Percentiles rank a stretch among this genome's conserved stretches.
Evolutionary conservation across 2,113 vertebrate species (phyloP).

Genomic region (Hoplias malabaricus): DNA sequence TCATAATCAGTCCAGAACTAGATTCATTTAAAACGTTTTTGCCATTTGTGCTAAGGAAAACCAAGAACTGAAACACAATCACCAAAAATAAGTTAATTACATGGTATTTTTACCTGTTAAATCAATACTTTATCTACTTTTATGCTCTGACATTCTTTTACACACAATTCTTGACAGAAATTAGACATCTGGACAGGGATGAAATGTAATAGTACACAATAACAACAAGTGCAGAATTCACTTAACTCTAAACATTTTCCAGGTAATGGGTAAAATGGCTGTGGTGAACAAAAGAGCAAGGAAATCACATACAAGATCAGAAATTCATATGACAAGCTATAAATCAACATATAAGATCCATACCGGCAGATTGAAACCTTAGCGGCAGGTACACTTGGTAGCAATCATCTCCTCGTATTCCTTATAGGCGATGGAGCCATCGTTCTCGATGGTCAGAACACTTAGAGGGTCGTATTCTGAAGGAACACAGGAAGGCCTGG

Average conservation of each 20-base stretch:
- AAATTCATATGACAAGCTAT: conserved; percentile 26
- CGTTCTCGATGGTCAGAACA: conserved; percentile 86
- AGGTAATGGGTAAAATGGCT: conserved; percentile 62
- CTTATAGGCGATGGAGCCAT: conserved; percentile 88
- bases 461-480: conserved; percentile 88
- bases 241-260: conserved; percentile 48
- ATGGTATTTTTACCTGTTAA: conserved; percentile 39
- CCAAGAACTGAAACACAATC: conserved; percentile 58
- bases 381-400: conserved; percentile 91
- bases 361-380: conserved; percentile 42
- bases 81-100: conserved; percentile 68
- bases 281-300: conserved; percentile 41
- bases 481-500: conserved; percentile 86
- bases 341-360: conserved; percentile 32
- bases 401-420: conserved; percentile 96
- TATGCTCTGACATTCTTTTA: conserved; percentile 43
- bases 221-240: conserved; percentile 56
- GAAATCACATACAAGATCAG: conserved; percentile 53
- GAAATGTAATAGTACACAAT: conserved; percentile 38
- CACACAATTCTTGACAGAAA: conserved; percentile 42
- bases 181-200: conserved; percentile 44
- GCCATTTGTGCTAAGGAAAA: conserved; percentile 61
- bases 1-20: conserved; percentile 68
- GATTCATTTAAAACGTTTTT: conserved; percentile 66
- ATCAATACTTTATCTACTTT: conserved; percentile 48